Percentiles rank a stretch among this genome's conserved stretches.
These are phyloP conservation scores for Cynopterus brachyotis DNA, from an alignment of 2,113 vertebrate genomes.

Conservation along the genomic window DNA sequence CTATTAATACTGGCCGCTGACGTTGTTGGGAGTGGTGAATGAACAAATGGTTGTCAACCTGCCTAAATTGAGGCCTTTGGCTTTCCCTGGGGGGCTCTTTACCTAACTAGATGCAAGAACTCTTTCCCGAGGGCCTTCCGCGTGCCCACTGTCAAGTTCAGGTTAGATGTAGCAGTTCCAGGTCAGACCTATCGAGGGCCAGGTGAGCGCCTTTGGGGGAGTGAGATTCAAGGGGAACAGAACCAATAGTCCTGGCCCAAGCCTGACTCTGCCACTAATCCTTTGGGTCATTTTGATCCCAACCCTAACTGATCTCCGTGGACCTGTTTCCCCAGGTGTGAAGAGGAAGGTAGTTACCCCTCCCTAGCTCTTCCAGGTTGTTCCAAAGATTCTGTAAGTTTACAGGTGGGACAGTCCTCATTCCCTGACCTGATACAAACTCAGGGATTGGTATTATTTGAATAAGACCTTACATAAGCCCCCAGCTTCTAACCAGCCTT, in stretches of 20 bases:
- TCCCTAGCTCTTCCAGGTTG: neutral
- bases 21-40: neutral
- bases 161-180: too few relatives aligned
- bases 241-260: neutral
- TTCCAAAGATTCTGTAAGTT: neutral
- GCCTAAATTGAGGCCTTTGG: neutral
- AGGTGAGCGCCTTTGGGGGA: neutral
- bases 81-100: neutral
- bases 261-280: neutral
- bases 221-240: accelerated
- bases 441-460: neutral
- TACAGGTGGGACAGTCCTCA: too few relatives aligned
- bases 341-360: neutral
- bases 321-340: neutral
- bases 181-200: neutral
- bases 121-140: neutral
- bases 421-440: accelerated
- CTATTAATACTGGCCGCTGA: neutral
- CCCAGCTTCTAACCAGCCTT: neutral
- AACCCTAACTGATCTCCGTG: neutral
- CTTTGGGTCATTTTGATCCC: neutral
- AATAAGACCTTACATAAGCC: neutral
- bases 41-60: neutral
- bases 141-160: neutral
- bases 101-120: neutral